phyloP scores from a whole-genome alignment of 2,888 invertebrate genomes.

The Parapristionchus giblindavisi region DNA sequence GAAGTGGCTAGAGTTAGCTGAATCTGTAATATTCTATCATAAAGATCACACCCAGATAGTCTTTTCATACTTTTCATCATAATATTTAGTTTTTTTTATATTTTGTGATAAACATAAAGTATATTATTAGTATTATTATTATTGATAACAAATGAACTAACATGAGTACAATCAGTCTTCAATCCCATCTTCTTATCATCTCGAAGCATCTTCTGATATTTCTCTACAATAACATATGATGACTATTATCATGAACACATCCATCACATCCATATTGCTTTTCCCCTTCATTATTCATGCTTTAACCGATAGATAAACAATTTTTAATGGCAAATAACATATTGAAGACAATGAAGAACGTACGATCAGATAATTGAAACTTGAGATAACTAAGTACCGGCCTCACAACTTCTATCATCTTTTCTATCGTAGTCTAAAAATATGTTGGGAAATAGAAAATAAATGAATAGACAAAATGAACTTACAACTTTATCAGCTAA shows the following conservation, averaged over 20 bases:
- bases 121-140: too few species aligned
- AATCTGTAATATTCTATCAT: not conserved
- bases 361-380: constrained; percentile 36
- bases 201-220: constrained; percentile 28
- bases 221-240: constrained; percentile 3
- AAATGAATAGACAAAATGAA: too few species aligned
- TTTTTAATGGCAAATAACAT: not conserved
- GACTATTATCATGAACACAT: too few species aligned
- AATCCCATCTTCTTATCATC: constrained; percentile 19
- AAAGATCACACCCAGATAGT: too few species aligned
- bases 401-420: constrained; percentile 29
- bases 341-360: not conserved
- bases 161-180: constrained; percentile 23
- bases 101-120: not conserved
- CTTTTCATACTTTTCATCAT: not conserved
- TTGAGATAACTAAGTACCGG: constrained; percentile 36
- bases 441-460: not conserved
- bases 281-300: not conserved
- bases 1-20: not conserved
- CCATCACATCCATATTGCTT: not conserved
- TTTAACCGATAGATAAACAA: not conserved
- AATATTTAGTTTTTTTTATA: not conserved
- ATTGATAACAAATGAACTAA: too few species aligned
- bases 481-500: constrained; percentile 25
- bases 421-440: constrained; percentile 30